phyloP scores from a whole-genome alignment of 2,888 invertebrate species.

The Thera obeliscata region DNA sequence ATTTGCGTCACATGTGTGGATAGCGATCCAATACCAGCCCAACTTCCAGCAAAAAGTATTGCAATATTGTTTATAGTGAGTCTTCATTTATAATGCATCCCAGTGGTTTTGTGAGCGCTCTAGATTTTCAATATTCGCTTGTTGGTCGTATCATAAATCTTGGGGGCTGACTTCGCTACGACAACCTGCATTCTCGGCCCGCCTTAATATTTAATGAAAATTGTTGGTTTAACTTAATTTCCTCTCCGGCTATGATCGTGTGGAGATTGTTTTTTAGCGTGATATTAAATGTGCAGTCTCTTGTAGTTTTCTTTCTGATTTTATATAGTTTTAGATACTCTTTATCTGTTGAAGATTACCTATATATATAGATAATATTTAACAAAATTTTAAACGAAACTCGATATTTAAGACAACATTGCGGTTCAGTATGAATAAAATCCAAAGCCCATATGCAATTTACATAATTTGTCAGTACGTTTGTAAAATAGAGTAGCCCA shows the following conservation, averaged over 20 bases:
- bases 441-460: neutral
- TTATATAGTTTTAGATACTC: no score
- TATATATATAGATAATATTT: neutral
- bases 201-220: constrained; percentile 79
- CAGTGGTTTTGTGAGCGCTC: constrained; percentile 69
- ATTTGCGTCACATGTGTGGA: constrained; percentile 28
- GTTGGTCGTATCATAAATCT: constrained; percentile 80
- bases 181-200: constrained; percentile 74
- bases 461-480: neutral
- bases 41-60: constrained; percentile 33
- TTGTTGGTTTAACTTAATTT: constrained; percentile 71
- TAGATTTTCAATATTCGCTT: constrained; percentile 79
- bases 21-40: constrained; percentile 22
- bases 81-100: constrained; percentile 64
- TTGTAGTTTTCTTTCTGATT: neutral
- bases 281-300: constrained; percentile 16
- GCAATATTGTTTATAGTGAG: constrained; percentile 39
- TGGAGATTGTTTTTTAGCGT: constrained; percentile 27
- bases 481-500: neutral
- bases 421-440: neutral
- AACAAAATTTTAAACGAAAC: neutral
- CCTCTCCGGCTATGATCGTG: constrained; percentile 42
- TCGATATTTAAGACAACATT: neutral
- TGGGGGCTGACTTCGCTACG: constrained; percentile 64
- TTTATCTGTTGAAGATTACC: no score